These are phyloP conservation scores for Pocillopora grandis DNA, from an alignment of 92 coral and sea anemone species.

Conservation along the genomic window DNA sequence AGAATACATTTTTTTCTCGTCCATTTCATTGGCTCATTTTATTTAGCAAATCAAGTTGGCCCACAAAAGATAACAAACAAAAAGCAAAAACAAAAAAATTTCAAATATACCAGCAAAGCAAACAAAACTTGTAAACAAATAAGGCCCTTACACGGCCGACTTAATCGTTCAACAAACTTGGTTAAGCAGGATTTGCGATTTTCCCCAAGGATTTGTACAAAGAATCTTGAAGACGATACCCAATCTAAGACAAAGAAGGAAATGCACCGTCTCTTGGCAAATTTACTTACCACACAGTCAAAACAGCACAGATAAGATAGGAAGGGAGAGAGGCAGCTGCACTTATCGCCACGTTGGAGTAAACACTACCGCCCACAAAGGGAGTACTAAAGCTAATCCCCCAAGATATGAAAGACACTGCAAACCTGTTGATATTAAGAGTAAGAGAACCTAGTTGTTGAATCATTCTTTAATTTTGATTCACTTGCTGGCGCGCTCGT, in stretches of 20 bases:
- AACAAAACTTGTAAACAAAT: too few relatives aligned
- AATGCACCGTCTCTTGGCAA: too few relatives aligned
- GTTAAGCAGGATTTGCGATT: not conserved
- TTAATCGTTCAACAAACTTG: too few relatives aligned
- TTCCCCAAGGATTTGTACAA: too few relatives aligned
- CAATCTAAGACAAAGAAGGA: not conserved
- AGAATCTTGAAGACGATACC: not conserved
- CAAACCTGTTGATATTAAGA: slow-evolving; percentile 7
- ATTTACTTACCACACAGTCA: slow-evolving; percentile 14
- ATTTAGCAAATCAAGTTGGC: too few relatives aligned
- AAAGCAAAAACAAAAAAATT: too few relatives aligned
- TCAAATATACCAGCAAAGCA: too few relatives aligned
- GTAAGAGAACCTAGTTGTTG: not conserved
- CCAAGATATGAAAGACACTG: slow-evolving; percentile 22
- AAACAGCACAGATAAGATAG: not conserved
- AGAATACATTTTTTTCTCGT: too few relatives aligned
- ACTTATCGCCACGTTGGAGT: slow-evolving; percentile 1
- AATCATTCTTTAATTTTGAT: not conserved
- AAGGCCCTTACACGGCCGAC: too few relatives aligned
- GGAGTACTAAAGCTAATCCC: slow-evolving; percentile 21
- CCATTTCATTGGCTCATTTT: too few relatives aligned
- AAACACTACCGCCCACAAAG: slow-evolving; percentile 19
- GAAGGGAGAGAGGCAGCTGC: not conserved
- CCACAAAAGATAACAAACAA: too few relatives aligned
- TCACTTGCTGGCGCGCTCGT: too few relatives aligned